Evolutionary conservation across 53 echinoderm and acorn worm species (phyloP), one percentile per base, ranked within the genome.

Genomic region (Luidia sarsii): DNA sequence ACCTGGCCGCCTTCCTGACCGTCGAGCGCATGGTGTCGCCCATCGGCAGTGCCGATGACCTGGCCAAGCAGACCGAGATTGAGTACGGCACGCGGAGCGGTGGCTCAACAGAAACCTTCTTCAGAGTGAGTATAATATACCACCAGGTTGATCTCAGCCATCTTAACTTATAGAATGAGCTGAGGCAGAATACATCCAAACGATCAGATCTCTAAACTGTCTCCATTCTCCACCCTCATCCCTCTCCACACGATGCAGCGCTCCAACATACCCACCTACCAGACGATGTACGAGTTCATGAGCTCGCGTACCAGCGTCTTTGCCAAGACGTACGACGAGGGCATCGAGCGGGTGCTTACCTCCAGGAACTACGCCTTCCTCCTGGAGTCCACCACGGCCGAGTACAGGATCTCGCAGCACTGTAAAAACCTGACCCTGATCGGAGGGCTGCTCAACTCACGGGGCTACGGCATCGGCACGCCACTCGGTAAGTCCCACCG

Each of bases 1-100:
- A 99, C 80, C 67, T 99, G 33, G 99, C 99, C 39, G 99, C 99
- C 54, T 99, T 99, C 67, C 57, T 99, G 31, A 99, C 99, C 1
- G 99, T 97, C 20, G 99, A 99, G 69, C 81, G 97, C 46, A 99
- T 99, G 99, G 94, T 99, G 13, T 99, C 99, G 14, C 99, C 99
- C 25, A 94, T 99, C 28, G 72, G 91, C 59, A 87, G 79, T 3
- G 99, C 93, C 4, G 99, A 99, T 68, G 99, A 99, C 54, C 68
- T 99, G 63, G 89, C 87, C 0, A 87, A 89, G 63, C 99, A 99
- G 57, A 87, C 90, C 1, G 64, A 83, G 31, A 94, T 99, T 27
- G 89, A 91, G 32, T 99, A 99, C 48, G 99, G 99, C 24, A 99
- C 99, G n/a, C 70, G 91, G 48, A 84, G 67, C 30, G 89, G 89